Base-by-base conservation (phyloP, 2,797 vertebrate species). In the Myotis pilosus region DNA sequence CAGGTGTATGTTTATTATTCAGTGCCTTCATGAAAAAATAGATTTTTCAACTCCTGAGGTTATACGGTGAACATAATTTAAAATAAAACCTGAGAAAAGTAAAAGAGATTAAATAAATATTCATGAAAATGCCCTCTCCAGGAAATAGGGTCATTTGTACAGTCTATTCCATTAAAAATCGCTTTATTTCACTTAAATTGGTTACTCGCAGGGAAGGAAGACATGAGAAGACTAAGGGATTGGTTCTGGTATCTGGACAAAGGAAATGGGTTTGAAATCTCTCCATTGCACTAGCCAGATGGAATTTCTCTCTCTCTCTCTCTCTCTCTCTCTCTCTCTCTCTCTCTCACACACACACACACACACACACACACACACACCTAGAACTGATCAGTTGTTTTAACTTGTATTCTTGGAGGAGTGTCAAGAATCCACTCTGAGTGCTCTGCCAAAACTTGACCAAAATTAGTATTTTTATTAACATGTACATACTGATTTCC, bases 91-190 rank as follows among this genome's bases (percentile, higher is more conserved):
- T 96, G 91, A 94, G 91, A 95, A 95, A 97, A 97, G 95, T 97
- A 96, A 97, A 91, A 95, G 84, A 95, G 93, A 98, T 98, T 98
- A 98, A 98, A 98, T 98, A 98, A 98, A 98, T 98, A 98, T 98
- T 98, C 98, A 98, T 98, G 98, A 98, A 98, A 98, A 96, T 97
- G 97, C 98, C 98, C 97, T 98, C 95, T 98, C 97, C 97, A 97
- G 97, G 98, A 98, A 98, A 98, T 98, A 98, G 97, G 98, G 98
- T 98, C 98, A 98, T 98, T 97, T 98, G 98, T 96, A 96, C 97
- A 98, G 97, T 98, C 98, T 98, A 98, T 95, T 97, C 97, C 96
- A 98, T 98, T 98, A 98, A 98, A 98, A 98, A 98, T 98, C 92
- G 28, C 97, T 98, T 98, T 98, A 95, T 96, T 97, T 98, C 97